Conservation (phyloP, 2,888 invertebrate genomes). For the Melanargia galathea region DNA sequence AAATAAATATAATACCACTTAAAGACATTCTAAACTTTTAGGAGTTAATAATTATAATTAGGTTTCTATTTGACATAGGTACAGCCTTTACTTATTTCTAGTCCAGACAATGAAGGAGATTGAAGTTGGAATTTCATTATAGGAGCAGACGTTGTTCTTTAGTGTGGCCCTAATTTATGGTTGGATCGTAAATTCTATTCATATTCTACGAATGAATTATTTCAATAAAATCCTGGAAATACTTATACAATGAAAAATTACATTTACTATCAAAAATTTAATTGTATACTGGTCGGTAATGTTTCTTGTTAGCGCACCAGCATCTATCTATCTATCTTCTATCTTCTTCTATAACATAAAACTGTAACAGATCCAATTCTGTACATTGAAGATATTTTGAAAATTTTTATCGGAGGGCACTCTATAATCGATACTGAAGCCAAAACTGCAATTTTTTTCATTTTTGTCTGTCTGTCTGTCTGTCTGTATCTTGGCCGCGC, state of each 20-base stretch:
- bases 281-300: background rate
- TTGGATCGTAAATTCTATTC: constrained; percentile 14
- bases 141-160: constrained; percentile 15
- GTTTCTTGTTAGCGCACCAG: background rate
- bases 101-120: constrained; percentile 8
- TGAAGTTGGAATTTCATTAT: constrained; percentile 19
- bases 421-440: no score
- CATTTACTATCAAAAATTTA: background rate
- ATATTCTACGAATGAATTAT: constrained; percentile 10
- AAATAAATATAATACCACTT: no score
- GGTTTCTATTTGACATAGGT: constrained; percentile 4
- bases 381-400: no score
- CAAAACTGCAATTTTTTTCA: no score
- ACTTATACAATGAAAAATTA: background rate
- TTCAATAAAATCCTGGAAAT: background rate
- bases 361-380: no score
- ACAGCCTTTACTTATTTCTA: constrained; percentile 5
- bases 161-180: constrained; percentile 13
- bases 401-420: no score
- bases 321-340: no score
- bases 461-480: no score
- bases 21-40: background rate
- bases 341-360: no score
- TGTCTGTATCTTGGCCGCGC: no score
- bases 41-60: background rate